These are phyloP conservation scores for Pseudolycoriella hygida DNA, from an alignment of 2,888 invertebrate species.

Conservation along the genomic window DNA sequence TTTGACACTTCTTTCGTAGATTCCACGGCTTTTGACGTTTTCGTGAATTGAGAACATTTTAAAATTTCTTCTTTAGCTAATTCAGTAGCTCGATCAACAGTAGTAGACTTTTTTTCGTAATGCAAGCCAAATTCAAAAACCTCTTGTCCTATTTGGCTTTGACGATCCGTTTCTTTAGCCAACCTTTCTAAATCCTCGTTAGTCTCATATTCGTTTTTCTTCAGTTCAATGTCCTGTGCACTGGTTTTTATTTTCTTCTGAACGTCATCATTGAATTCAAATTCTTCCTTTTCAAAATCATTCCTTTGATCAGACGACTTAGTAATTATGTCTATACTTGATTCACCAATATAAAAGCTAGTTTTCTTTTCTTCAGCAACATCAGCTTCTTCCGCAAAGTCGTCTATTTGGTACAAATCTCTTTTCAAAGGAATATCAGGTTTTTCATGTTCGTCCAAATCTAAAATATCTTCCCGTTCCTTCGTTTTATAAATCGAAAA, in stretches of 20 bases:
- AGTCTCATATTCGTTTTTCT: neutral
- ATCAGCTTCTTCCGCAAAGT: neutral
- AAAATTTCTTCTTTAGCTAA: neutral
- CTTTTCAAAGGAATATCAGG: neutral
- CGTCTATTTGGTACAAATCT: neutral
- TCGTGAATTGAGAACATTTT: neutral
- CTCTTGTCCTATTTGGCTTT: too few relatives aligned
- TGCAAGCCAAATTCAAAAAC: too few relatives aligned
- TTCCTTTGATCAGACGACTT: slow-evolving; percentile 16
- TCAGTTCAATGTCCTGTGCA: neutral
- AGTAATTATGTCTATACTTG: slow-evolving; percentile 25
- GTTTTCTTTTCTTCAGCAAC: neutral
- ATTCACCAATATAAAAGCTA: slow-evolving; percentile 26
- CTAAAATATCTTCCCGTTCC: slow-evolving; percentile 6
- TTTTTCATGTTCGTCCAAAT: neutral
- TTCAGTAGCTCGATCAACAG: neutral
- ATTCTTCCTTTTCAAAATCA: slow-evolving; percentile 10
- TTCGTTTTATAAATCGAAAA: slow-evolving; percentile 4
- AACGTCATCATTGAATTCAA: slow-evolving; percentile 4
- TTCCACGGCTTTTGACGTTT: neutral
- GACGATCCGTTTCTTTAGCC: too few relatives aligned
- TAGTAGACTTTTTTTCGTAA: neutral
- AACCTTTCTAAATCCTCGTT: neutral
- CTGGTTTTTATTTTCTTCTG: neutral
- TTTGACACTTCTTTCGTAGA: slow-evolving; percentile 7